Conservation (phyloP, 2,113 vertebrate genomes). For the Neolamprologus sp. region DNA sequence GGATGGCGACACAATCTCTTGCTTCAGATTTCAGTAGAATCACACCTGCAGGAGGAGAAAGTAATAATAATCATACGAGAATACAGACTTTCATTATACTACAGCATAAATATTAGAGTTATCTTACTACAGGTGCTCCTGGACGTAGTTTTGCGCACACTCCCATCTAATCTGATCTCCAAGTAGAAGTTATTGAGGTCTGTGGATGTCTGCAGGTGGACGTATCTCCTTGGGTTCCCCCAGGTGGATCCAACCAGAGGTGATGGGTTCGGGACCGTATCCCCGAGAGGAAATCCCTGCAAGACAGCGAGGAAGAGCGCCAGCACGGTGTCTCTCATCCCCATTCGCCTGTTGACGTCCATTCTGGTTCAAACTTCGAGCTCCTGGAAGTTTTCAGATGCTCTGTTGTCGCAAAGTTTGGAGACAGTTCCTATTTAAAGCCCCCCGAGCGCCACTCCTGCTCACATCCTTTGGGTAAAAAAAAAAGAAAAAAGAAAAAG, state of each 20-base stretch:
- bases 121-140: slow-evolving; percentile 90
- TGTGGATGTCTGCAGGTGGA: slow-evolving; percentile 77
- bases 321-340: slow-evolving; percentile 52
- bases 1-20: slow-evolving; percentile 81
- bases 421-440: slow-evolving; percentile 71
- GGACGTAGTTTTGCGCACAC: slow-evolving; percentile 74
- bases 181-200: slow-evolving; percentile 84
- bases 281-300: slow-evolving; percentile 49
- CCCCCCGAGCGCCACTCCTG: slow-evolving; percentile 65
- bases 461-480: slow-evolving; percentile 53
- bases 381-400: slow-evolving; percentile 29
- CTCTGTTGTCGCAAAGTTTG: slow-evolving; percentile 53
- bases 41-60: slow-evolving; percentile 70
- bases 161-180: slow-evolving; percentile 82
- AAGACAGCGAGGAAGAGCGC: slow-evolving; percentile 55
- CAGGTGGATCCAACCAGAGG: slow-evolving; percentile 80
- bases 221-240: slow-evolving; percentile 75
- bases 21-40: slow-evolving; percentile 81
- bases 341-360: slow-evolving; percentile 27
- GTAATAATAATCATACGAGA: neutral
- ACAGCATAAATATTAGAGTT: neutral
- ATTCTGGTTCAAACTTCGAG: slow-evolving; percentile 35
- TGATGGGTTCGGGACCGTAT: slow-evolving; percentile 55
- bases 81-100: neutral
- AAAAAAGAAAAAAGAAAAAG: slow-evolving; percentile 9